phyloP scores from a whole-genome alignment of 2,888 invertebrate genomes.

The Drosophila melanosoma region DNA sequence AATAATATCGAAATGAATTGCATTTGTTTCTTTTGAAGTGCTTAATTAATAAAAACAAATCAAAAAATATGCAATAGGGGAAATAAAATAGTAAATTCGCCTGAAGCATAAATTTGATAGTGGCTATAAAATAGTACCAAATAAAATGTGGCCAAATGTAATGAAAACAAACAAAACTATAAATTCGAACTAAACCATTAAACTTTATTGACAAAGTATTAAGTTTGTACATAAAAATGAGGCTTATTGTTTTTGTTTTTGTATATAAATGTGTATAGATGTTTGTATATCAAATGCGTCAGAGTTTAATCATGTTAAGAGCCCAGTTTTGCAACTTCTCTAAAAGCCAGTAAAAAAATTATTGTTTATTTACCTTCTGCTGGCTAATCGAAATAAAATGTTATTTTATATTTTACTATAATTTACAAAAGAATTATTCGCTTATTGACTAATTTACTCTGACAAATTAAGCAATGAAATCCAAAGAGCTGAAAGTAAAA shows the following conservation, averaged over 20 bases:
- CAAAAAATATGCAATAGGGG: constrained; percentile 9
- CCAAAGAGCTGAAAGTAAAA: neutral
- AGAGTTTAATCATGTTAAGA: constrained; percentile 68
- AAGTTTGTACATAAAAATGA: constrained; percentile 60
- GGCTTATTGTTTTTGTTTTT: constrained; percentile 33
- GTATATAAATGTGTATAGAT: constrained; percentile 1
- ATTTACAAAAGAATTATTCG: neutral
- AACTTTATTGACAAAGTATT: constrained; percentile 72
- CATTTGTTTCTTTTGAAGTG: neutral
- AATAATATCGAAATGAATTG: neutral
- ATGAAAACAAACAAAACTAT: constrained; percentile 81
- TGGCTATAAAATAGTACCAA: constrained; percentile 43
- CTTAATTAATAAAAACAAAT: neutral
- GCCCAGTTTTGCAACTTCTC: constrained; percentile 50
- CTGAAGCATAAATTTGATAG: constrained; percentile 40
- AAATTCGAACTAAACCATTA: constrained; percentile 68
- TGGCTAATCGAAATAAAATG: neutral
- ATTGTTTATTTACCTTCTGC: constrained; percentile 31
- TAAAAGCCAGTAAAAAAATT: constrained; percentile 6
- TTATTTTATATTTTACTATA: neutral
- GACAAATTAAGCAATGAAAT: neutral
- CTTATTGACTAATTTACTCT: neutral
- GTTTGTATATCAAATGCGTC: constrained; percentile 8
- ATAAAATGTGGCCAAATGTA: constrained; percentile 66
- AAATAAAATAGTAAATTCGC: constrained; percentile 12